These are phyloP conservation scores for Actias luna DNA, from an alignment of 2,888 invertebrate genomes.

Conservation along the genomic window DNA sequence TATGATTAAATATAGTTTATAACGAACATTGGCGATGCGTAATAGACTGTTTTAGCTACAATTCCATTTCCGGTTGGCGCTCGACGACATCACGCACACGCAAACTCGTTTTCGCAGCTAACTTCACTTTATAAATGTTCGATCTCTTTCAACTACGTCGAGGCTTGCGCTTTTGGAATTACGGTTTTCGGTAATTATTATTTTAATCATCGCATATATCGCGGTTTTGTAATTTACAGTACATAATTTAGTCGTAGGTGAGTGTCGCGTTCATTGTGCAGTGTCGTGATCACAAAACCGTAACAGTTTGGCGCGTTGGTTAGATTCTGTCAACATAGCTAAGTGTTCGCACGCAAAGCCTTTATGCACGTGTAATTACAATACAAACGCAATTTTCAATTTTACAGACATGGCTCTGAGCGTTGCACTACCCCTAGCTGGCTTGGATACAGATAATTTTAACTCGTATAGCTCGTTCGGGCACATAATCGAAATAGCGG, in stretches of 20 bases:
- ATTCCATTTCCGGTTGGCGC: slow-evolving; percentile 71
- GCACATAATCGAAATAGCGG: slow-evolving; percentile 79
- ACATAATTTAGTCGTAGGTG: slow-evolving; percentile 44
- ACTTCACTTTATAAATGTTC: slow-evolving; percentile 78
- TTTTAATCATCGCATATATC: slow-evolving; percentile 52
- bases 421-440: slow-evolving; percentile 82
- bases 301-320: slow-evolving; percentile 75
- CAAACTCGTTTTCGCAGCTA: slow-evolving; percentile 59
- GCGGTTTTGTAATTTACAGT: slow-evolving; percentile 37
- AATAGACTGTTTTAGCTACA: slow-evolving; percentile 66
- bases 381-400: slow-evolving; percentile 56
- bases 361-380: slow-evolving; percentile 74
- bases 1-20: not conserved
- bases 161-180: slow-evolving; percentile 76
- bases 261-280: slow-evolving; percentile 38
- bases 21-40: slow-evolving; percentile 51
- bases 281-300: slow-evolving; percentile 45
- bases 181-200: slow-evolving; percentile 77
- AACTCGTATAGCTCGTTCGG: slow-evolving; percentile 73
- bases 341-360: slow-evolving; percentile 62
- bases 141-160: slow-evolving; percentile 76
- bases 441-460: slow-evolving; percentile 79
- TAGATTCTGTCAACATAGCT: slow-evolving; percentile 74
- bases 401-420: slow-evolving; percentile 83
- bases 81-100: slow-evolving; percentile 70